Evolutionary conservation across 2,888 invertebrate genomes (phyloP).

Genomic region (Thereva unica): DNA sequence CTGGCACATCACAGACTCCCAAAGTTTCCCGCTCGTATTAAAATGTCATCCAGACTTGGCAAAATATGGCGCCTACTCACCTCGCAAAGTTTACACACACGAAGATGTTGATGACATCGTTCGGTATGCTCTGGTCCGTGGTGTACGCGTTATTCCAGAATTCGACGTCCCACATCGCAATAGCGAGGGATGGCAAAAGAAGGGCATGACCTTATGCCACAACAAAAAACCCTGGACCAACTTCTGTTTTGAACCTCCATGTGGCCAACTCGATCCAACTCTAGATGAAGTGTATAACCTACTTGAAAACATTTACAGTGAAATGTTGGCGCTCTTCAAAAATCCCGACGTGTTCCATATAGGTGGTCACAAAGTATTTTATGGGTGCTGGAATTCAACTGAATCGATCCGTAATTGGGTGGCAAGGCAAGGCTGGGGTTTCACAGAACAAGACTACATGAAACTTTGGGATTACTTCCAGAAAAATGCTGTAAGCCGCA

Average conservation of each 20-base stretch:
- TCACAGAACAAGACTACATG: constrained; percentile 64
- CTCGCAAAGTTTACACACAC: constrained; percentile 68
- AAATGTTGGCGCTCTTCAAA: constrained; percentile 65
- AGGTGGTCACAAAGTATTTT: constrained; percentile 80
- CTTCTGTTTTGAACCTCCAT: constrained; percentile 82
- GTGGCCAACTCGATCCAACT: constrained; percentile 80
- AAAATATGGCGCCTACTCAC: constrained; percentile 77
- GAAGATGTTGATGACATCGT: constrained; percentile 63
- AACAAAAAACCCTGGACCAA: constrained; percentile 74
- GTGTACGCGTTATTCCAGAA: constrained; percentile 87
- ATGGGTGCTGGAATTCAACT: constrained; percentile 81
- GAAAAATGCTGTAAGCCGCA: constrained; percentile 52
- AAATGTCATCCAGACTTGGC: constrained; percentile 72
- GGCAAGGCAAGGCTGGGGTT: constrained; percentile 66
- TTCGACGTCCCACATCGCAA: constrained; percentile 91
- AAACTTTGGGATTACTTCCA: constrained; percentile 79
- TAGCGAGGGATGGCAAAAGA: constrained; percentile 82
- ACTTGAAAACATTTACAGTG: constrained; percentile 71
- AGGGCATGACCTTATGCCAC: constrained; percentile 68
- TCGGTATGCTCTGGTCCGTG: constrained; percentile 71
- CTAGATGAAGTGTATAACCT: constrained; percentile 71
- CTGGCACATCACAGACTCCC: constrained; percentile 93
- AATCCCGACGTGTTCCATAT: constrained; percentile 79
- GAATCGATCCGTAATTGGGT: constrained; percentile 71
- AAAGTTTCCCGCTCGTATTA: constrained; percentile 88